Evolutionary conservation across 2,888 invertebrate genomes (phyloP).

Genomic region (Frankliniella fusca): DNA sequence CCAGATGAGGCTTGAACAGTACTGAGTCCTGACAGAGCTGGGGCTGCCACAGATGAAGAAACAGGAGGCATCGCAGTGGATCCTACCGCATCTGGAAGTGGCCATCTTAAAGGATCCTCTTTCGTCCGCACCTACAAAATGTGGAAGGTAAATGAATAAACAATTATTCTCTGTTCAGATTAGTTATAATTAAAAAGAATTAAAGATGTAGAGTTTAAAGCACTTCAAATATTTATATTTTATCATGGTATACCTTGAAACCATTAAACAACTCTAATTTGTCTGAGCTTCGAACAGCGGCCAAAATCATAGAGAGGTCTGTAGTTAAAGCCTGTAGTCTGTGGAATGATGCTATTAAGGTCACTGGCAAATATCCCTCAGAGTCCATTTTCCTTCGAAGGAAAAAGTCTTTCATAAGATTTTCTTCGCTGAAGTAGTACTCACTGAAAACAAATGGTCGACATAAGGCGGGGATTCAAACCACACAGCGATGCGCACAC

Average conservation of each 20-base stretch:
- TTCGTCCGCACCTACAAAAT: slow-evolving; percentile 69
- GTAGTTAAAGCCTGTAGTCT: slow-evolving; percentile 83
- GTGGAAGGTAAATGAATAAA: neutral
- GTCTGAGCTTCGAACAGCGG: slow-evolving; percentile 80
- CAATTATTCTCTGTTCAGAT: no score
- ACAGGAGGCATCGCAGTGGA: slow-evolving; percentile 33
- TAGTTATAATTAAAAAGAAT: no score
- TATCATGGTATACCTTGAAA: slow-evolving; percentile 61
- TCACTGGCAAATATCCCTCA: slow-evolving; percentile 89
- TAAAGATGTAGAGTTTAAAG: neutral
- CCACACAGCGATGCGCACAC: neutral
- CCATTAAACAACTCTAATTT: slow-evolving; percentile 74
- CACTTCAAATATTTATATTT: slow-evolving; percentile 4
- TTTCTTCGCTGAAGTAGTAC: slow-evolving; percentile 98
- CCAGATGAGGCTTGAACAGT: neutral
- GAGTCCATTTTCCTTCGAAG: slow-evolving; percentile 93
- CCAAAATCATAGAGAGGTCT: slow-evolving; percentile 76
- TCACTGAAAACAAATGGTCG: slow-evolving; percentile 60
- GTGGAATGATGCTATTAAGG: slow-evolving; percentile 93
- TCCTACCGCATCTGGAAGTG: slow-evolving; percentile 60
- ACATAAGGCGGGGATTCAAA: neutral
- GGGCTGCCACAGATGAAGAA: slow-evolving; percentile 31
- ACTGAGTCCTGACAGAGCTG: slow-evolving; percentile 32
- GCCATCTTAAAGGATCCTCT: slow-evolving; percentile 83
- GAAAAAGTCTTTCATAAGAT: slow-evolving; percentile 92